Base-by-base conservation (phyloP, 2,888 invertebrate species). In the Andricus curvator region DNA sequence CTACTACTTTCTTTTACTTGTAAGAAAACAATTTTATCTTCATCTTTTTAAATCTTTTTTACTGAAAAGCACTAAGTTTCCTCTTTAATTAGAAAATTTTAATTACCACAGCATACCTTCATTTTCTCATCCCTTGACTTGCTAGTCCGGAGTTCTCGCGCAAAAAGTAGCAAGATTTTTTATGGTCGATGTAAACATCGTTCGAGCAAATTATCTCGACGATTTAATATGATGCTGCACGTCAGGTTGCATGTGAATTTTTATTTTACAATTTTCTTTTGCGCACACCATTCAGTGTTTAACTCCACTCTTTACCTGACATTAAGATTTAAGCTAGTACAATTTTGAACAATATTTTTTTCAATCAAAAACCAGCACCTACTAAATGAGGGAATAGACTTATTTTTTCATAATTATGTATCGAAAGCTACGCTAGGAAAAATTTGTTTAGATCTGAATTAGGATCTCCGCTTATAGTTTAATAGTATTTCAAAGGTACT, bases 261-360 rank as follows among this genome's bases (percentile, higher is more conserved):
- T n/a, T n/a, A 11, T 9, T n/a, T 2, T 3, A 9, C 1, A 56
- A n/a, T 56, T n/a, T 56, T 11, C n/a, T 56, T 56, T 0, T n/a
- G 9, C 11, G 1, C 0, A 9, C n/a, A 56, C 3, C n/a, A n/a
- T 9, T 56, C 11, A 2, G 20, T 9, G 11, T n/a, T 11, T 56
- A 9, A 11, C 6, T 2, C n/a, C n/a, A 9, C n/a, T 56, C 9
- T n/a, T 2, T 8, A 22, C 3, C 1, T 4, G 0, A n/a, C 8
- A 56, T 3, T 56, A 2, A 3, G 0, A 56, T 9, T n/a, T 56
- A 1, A 48, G 17, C 17, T 17, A 17, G 3, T 5, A 44, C 13
- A 44, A 0, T 3, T 33, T 33, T 33, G 0, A 33, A 33, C 33
- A 5, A 15, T 4, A 51, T 20, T 51, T 5, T 20, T 51, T 51